Base-by-base conservation (phyloP, 1,140 invertebrate species). In the Amphibalanus amphitrite region DNA sequence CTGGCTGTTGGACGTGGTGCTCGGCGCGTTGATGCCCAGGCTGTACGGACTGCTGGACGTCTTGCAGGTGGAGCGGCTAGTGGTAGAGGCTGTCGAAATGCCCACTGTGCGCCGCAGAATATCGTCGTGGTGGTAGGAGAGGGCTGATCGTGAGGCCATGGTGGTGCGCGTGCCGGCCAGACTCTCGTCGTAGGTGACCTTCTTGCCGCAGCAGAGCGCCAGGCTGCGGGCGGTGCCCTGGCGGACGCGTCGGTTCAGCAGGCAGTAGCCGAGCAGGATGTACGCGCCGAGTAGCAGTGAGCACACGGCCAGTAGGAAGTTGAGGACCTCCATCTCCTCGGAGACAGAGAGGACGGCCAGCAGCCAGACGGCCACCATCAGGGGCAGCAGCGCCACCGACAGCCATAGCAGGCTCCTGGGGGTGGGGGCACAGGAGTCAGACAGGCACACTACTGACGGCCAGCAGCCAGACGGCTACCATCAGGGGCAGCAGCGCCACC, bases 41-140 rank as follows among this genome's bases (percentile, higher is more conserved):
- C 87, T 86, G 77, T 95, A 95, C 15, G 92, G 91, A 80, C 91
- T 94, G 29, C 91, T 93, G 76, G 90, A 90, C 15, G 92, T 95
- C 80, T 96, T 97, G 47, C 91, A 93, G 8, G 93, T 97, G 47
- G 93, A 95, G 71, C 92, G 83, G 25, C 92, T 95, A 0, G 93
- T 97, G 0, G 93, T 96, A 71, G 91, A 94, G 0, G 92, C 93
- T 0, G 92, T 93, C n/a, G 93, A 96, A 73, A 97, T 95, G 29
- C 93, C 93, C 73, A 96, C 88, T 77, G 94, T 93, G 69, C 92
- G 81, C 74, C 89, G 82, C 0, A 86, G 82, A 28, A 85, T 81
- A 77, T 79, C 84, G 29, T 85, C 84, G 75, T 87, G 88, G 74
- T 89, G 87, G 78, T 94, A 94, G 0, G 90, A 89, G 69, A 93